Base-by-base conservation (phyloP, 1,140 invertebrate genomes). In the Psilanteris sp. region DNA sequence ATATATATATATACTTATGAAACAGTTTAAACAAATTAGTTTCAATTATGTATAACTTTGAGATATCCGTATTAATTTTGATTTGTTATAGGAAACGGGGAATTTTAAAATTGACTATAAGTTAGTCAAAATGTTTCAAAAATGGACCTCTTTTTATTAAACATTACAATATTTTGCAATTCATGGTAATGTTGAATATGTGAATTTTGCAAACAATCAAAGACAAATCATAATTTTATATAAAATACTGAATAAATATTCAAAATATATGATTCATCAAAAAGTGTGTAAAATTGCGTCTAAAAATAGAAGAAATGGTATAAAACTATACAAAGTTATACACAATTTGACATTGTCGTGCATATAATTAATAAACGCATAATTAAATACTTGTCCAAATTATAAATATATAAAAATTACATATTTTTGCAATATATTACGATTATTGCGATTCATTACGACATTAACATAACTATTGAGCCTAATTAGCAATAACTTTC, bases 401-500 rank as follows among this genome's bases (percentile, higher is more conserved):
- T n/a, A n/a, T n/a, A n/a, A n/a, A n/a, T n/a, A n/a, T n/a, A n/a
- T n/a, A n/a, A n/a, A n/a, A n/a, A n/a, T n/a, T n/a, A n/a, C n/a
- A n/a, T n/a, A 16, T 8, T 27, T 20, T n/a, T n/a, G 18, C 2
- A 20, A 20, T 2, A 3, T 20, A 20, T 15, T 9, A 27, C 3
- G 7, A 55, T 31, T 34, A 37, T 54, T 20, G 8, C 10, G 5
- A 15, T 70, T 48, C 43, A 66, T 44, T 9, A 9, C 43, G 59
- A 55, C 59, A 41, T 43, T 59, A 70, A 70, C 59, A 24, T 61
- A 73, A 61, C 43, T 13, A 68, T 72, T 72, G 61, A 77, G 54
- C 57, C 61, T 73, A 73, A 70, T 74, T 59, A 74, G 76, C 52
- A 48, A 68, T 73, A 67, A 78, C 41, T 46, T 73, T 8, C 16